Base-by-base conservation (phyloP, 2,113 vertebrate genomes). In the Bubalus kerabau region DNA sequence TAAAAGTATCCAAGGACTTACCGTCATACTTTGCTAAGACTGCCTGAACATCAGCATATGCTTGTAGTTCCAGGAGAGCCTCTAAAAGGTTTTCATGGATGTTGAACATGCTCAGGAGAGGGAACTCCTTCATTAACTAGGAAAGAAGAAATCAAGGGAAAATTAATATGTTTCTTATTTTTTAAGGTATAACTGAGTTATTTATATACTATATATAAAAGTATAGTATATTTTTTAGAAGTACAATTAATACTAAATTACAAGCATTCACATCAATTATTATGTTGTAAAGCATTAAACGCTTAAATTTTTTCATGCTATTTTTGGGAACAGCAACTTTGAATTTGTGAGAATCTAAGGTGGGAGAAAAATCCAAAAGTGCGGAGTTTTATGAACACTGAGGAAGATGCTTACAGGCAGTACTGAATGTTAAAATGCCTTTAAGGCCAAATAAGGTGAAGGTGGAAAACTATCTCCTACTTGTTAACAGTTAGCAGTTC, bases 81-180 rank as follows among this genome's bases (percentile, higher is more conserved):
- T 99, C 99, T 98, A 99, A 99, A 96, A 99, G 99, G 98, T 99
- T 99, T 98, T 99, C 99, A 21, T 99, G 99, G 98, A 99, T 99
- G 98, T 99, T 99, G 99, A 99, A 99, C 99, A 99, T 99, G 98
- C 99, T 99, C 98, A 99, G 99, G 97, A 99, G 99, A 98, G 99
- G 99, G 98, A 99, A 99, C 98, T 99, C 99, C 99, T 99, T 99
- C 99, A 99, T 99, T 99, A 99, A 98, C 99, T 99, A 98, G 98
- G 99, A 99, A 98, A 98, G 98, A 98, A 89, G 96, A 98, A 83
- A 98, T 10, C 95, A 71, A 56, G 96, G 3, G 97, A 95, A 60
- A 24, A 84, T 98, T 98, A 98, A 80, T 26, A 15, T 62, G 26
- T 46, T 87, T 90, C 32, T 88, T 96, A 81, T 52, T 97, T 93